Evolutionary conservation across 2,888 invertebrate species (phyloP), one percentile per base, ranked within the genome.

Genomic region (Pecten maximus): DNA sequence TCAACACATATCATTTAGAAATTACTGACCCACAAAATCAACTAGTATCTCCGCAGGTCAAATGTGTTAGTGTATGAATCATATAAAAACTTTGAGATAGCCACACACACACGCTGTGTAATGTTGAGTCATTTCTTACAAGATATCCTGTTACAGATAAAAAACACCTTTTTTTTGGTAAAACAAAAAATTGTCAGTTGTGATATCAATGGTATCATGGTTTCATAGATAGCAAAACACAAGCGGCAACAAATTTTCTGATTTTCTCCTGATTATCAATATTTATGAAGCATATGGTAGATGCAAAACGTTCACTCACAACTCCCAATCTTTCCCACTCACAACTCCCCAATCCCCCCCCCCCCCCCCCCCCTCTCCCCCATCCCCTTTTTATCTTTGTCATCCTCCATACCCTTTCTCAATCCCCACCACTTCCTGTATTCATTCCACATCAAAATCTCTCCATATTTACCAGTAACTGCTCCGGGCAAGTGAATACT

Each of bases 181-280:
- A 44, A 44, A 44, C 16, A 74, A 74, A 74, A 74, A 28, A 74
- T 19, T 74, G 74, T 74, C 74, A 74, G 74, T 74, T 74, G 35
- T 2, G 4, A 28, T 74, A 74, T 12, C 74, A 28, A 2, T 74
- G 74, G 35, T 74, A 35, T 74, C 74, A 35, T 28, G 28, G 35
- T 28, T 54, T 12, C 12, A 2, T 10, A 74, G 74, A 74, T 74
- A 74, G 35, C 35, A 35, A 60, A 35, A 74, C 54, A 35, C 74
- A 28, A 28, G 10, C 74, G 6, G 74, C 35, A 74, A 74, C 74
- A 35, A 8, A 2, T 74, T 74, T 35, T 74, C 15, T 35, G 35
- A 74, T 74, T 28, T 28, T 35, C 2, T 35, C 8, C 35, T 28
- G 35, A 35, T 74, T 35, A 35, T 74, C 35, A 74, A 10, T 74